Percentiles rank a stretch among this genome's conserved stretches.
These are phyloP conservation scores for Stegana nigrithorax DNA, from an alignment of 2,888 invertebrate species.

Conservation along the genomic window DNA sequence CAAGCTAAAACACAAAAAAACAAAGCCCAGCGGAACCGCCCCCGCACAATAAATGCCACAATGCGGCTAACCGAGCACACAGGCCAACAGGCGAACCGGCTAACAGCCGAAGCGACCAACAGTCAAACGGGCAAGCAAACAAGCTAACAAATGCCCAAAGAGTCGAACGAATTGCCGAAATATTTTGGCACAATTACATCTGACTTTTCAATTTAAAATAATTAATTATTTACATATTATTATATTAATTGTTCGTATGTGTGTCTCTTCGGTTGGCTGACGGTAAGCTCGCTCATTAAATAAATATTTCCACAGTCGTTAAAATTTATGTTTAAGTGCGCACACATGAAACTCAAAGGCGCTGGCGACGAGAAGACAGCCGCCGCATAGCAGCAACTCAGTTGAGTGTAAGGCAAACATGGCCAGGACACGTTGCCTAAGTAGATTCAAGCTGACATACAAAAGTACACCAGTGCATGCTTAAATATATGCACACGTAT, in stretches of 20 bases:
- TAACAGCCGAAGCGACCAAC: slow-evolving; percentile 28
- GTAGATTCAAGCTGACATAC: slow-evolving; percentile 21
- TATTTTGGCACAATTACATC: not conserved
- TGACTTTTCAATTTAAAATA: slow-evolving; percentile 14
- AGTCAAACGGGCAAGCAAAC: not conserved
- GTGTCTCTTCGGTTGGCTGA: not conserved
- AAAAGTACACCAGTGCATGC: slow-evolving; percentile 26
- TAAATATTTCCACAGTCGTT: slow-evolving; percentile 60
- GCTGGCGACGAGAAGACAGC: slow-evolving; percentile 25
- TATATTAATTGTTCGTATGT: not conserved
- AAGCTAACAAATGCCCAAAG: not conserved
- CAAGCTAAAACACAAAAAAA: slow-evolving; percentile 37
- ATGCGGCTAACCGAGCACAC: not conserved
- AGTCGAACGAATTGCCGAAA: no score
- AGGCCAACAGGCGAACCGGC: slow-evolving; percentile 1
- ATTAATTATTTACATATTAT: slow-evolving; percentile 7
- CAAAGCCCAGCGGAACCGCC: no score
- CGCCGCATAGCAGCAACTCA: not conserved
- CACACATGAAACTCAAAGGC: not conserved
- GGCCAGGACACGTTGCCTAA: slow-evolving; percentile 3
- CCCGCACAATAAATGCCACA: not conserved
- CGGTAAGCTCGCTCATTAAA: slow-evolving; percentile 61
- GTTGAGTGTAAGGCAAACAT: slow-evolving; percentile 6
- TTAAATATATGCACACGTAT: slow-evolving; percentile 44
- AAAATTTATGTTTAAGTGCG: slow-evolving; percentile 49